Base-by-base conservation (phyloP, 2,797 vertebrate species). In the Rhinatrema bivittatum region DNA sequence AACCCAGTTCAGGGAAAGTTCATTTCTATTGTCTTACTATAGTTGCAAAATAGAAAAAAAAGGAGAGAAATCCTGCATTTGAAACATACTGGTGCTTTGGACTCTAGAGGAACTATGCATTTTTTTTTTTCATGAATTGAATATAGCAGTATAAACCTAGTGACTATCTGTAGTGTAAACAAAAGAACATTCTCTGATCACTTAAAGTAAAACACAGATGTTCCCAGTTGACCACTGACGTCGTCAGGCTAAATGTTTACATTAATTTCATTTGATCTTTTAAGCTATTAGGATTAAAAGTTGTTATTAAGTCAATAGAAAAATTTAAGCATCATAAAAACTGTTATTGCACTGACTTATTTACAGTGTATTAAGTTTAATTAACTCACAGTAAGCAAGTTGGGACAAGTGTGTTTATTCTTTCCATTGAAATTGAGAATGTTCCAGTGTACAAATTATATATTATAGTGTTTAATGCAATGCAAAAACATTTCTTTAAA, bases 1-100 rank as follows among this genome's bases (percentile, higher is more conserved):
- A 87, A 87, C 87, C 78, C 74, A 84, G 94, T 95, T 99, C 96
- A 98, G 89, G 85, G 89, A 96, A 95, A 97, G 96, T 99, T 98
- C 93, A 96, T 54, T 55, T 71, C 86, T 93, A 90, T 94, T 96
- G 89, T 88, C 93, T 96, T 90, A 71, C 84, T 76, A 85, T 86
- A 82, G 87, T 82, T 90, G 88, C 87, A 81, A 89, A 90, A 91
- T 80, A 89, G 81, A 76, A 75, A 68, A 45, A 21, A 25, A 32
- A 70, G 62, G 47, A 30, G 33, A 74, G 57, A 80, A 82, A 75
- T 77, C 70, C 76, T 89, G 73, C 74, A 68, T 74, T 89, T 87
- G 78, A 90, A 88, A 84, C 85, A 81, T 79, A 79, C 89, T 82
- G 76, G 72, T 83, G 79, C 79, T 72, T 50, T 64, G 68, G 57